Percentiles rank a stretch among this genome's conserved stretches.
These are phyloP conservation scores for Mastomys natalensis DNA, from an alignment of 2,113 vertebrate genomes.

Conservation along the genomic window DNA sequence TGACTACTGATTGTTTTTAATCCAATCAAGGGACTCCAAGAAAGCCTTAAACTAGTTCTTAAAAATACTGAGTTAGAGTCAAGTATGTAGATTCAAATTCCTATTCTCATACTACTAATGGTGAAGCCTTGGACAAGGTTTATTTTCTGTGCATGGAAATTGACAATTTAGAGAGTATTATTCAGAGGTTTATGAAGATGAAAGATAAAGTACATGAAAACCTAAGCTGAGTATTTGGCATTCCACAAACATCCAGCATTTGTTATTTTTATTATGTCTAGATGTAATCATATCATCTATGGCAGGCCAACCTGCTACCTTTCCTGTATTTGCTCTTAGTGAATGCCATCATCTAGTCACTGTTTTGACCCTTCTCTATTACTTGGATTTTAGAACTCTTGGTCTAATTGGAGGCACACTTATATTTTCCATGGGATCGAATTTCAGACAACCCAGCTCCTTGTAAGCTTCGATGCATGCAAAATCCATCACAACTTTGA, in stretches of 20 bases:
- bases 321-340: constrained; percentile 42
- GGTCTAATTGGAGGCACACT: constrained; percentile 49
- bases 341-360: constrained; percentile 21
- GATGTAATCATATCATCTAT: constrained; percentile 47
- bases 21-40: background rate
- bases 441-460: constrained; percentile 57
- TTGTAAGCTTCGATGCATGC: constrained; percentile 34
- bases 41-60: constrained; percentile 52
- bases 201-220: constrained; percentile 61
- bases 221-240: constrained; percentile 33
- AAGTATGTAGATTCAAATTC: constrained; percentile 55
- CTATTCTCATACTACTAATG: constrained; percentile 13
- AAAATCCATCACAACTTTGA: constrained; percentile 49
- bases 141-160: constrained; percentile 56
- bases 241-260: constrained; percentile 41
- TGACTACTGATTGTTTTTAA: constrained; percentile 47
- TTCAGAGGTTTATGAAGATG: constrained; percentile 53
- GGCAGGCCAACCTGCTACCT: constrained; percentile 9
- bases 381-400: constrained; percentile 33
- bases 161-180: constrained; percentile 50
- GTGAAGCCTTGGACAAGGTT: constrained; percentile 34
- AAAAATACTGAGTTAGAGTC: constrained; percentile 43
- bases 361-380: background rate
- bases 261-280: constrained; percentile 41
- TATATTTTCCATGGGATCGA: constrained; percentile 41